Conservation (phyloP, 1,140 invertebrate genomes). For the Steinernema khuongi region DNA sequence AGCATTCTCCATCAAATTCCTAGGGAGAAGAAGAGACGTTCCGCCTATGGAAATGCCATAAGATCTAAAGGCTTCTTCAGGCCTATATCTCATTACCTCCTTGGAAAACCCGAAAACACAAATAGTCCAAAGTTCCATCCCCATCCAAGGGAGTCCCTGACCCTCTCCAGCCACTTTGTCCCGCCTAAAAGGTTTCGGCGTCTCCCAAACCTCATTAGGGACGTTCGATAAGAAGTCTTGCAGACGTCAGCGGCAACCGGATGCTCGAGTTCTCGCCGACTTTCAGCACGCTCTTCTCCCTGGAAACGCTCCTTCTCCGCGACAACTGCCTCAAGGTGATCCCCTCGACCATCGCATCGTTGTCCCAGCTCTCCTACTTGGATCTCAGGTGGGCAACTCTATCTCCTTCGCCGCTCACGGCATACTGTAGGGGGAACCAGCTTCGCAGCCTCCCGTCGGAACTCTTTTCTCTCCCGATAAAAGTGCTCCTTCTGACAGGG, state of each 20-base stretch:
- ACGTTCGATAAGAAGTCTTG: not conserved
- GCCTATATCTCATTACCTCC: too few species aligned
- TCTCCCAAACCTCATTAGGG: too few species aligned
- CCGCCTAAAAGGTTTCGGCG: too few species aligned
- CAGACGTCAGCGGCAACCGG: slow-evolving; percentile 23
- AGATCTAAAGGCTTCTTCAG: too few species aligned
- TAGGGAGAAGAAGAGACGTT: too few species aligned
- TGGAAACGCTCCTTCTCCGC: slow-evolving; percentile 12
- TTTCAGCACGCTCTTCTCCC: slow-evolving; percentile 17
- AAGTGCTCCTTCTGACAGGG: slow-evolving; percentile 19
- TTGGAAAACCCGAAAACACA: too few species aligned
- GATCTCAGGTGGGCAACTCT: slow-evolving; percentile 18
- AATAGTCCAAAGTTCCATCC: too few species aligned
- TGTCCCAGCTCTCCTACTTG: slow-evolving; percentile 20
- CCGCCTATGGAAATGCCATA: too few species aligned
- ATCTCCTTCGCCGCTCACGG: not conserved
- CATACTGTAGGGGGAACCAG: slow-evolving; percentile 22
- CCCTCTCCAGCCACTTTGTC: too few species aligned
- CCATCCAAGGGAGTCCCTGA: too few species aligned
- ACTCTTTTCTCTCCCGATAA: slow-evolving; percentile 17
- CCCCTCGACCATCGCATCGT: slow-evolving; percentile 20
- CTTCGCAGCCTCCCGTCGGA: slow-evolving; percentile 17
- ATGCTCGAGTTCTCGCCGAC: not conserved
- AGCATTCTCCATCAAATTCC: too few species aligned
- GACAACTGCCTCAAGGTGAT: slow-evolving; percentile 16